phyloP scores from a whole-genome alignment of 2,888 invertebrate genomes.

The Sarcophaga rosellei region DNA sequence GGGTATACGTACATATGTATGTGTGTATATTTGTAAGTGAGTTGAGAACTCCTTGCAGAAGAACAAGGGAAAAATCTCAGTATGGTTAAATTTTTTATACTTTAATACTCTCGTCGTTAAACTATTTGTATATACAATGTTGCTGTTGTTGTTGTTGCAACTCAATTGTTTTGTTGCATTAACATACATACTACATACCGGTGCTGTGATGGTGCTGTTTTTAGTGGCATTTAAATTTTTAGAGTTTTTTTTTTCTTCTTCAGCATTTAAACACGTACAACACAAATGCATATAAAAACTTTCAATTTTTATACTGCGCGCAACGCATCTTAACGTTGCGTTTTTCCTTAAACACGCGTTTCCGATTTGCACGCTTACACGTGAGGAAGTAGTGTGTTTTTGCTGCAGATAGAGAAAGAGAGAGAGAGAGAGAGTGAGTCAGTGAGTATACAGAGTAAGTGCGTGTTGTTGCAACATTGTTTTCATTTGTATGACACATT shows the following conservation, averaged over 20 bases:
- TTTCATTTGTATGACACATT: constrained; percentile 45
- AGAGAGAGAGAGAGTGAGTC: background rate
- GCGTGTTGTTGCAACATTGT: constrained; percentile 40
- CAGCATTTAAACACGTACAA: constrained; percentile 42
- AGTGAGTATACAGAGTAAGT: background rate
- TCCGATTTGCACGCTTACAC: constrained; percentile 41
- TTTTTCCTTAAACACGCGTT: constrained; percentile 13
- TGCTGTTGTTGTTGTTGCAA: constrained; percentile 14
- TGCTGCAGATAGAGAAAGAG: too few relatives aligned
- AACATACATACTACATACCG: background rate
- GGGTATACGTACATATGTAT: too few relatives aligned
- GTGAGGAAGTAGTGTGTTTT: too few relatives aligned
- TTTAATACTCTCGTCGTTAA: constrained; percentile 56
- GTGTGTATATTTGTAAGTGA: too few relatives aligned
- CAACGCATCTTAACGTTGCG: too few relatives aligned
- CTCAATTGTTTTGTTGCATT: constrained; percentile 4
- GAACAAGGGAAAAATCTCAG: constrained; percentile 49
- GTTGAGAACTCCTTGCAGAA: too few relatives aligned
- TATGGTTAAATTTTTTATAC: constrained; percentile 60
- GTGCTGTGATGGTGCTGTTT: background rate
- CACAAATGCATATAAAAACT: constrained; percentile 29
- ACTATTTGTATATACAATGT: constrained; percentile 52
- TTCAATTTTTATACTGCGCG: too few relatives aligned
- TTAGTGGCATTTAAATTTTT: constrained; percentile 45
- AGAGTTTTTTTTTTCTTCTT: background rate